A percentile compares a stretch with the other conserved stretches of the same genome.
These are phyloP conservation scores for Dicroscelio sp. DNA, from an alignment of 2,888 invertebrate genomes.

Conservation along the genomic window DNA sequence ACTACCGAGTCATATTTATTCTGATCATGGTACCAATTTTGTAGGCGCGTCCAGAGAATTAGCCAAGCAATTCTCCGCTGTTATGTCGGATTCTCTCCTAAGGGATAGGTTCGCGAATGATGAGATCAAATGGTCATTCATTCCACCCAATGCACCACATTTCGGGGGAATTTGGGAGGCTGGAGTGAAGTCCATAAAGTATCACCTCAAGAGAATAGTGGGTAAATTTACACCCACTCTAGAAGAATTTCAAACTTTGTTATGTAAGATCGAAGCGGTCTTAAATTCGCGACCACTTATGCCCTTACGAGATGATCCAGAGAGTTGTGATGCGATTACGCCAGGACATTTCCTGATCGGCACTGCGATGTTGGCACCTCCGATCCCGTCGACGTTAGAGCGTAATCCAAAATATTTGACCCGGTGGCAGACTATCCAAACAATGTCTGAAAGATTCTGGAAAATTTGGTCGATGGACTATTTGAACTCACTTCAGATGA, in stretches of 20 bases:
- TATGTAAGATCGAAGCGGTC: conserved; percentile 69
- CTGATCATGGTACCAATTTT: conserved; percentile 67
- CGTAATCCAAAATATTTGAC: conserved; percentile 62
- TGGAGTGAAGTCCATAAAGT: not conserved
- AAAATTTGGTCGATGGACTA: conserved; percentile 82
- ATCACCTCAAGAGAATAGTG: not conserved
- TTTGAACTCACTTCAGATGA: conserved; percentile 79
- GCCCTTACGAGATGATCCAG: conserved; percentile 59
- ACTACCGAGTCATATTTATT: conserved; percentile 34
- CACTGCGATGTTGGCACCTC: conserved; percentile 64
- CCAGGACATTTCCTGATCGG: conserved; percentile 84
- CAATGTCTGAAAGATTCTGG: conserved; percentile 81
- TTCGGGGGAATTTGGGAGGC: conserved; percentile 1
- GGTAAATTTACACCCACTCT: not conserved
- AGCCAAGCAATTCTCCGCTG: conserved; percentile 23
- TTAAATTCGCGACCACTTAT: conserved; percentile 73
- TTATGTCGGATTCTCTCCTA: not conserved
- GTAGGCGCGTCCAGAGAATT: conserved; percentile 57
- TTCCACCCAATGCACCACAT: conserved; percentile 43
- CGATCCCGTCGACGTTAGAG: conserved; percentile 73
- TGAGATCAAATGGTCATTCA: conserved; percentile 46
- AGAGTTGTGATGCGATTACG: conserved; percentile 72
- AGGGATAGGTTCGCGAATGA: not conserved
- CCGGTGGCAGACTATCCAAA: conserved; percentile 79
- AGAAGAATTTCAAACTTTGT: conserved; percentile 16